Percentiles rank a stretch among this genome's conserved stretches.
These are phyloP conservation scores for Aythya baeri DNA, from an alignment of 2,113 vertebrate genomes.

Conservation along the genomic window DNA sequence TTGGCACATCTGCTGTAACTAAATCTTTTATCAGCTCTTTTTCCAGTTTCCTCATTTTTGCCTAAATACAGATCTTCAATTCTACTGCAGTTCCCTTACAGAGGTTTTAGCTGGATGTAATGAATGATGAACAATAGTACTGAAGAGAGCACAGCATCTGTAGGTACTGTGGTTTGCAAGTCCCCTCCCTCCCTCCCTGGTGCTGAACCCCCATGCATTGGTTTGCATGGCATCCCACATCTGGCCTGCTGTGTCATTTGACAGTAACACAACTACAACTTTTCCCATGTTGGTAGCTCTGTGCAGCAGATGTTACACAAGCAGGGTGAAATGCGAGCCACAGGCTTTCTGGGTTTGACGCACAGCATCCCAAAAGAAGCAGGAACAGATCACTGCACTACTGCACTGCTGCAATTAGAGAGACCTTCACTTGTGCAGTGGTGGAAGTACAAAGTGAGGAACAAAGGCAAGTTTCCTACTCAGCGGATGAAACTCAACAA, in stretches of 20 bases:
- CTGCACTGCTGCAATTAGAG: accelerated
- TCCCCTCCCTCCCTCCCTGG: no score
- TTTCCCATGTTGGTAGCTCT: neutral
- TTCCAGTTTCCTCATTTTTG: neutral
- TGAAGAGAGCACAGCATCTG: accelerated
- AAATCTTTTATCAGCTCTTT: neutral
- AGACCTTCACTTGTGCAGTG: neutral
- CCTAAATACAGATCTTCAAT: neutral
- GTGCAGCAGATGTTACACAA: neutral
- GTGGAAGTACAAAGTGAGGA: neutral
- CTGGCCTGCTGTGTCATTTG: neutral
- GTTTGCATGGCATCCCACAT: neutral
- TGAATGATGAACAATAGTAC: neutral
- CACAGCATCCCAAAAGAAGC: accelerated
- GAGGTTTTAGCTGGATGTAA: neutral
- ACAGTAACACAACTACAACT: neutral
- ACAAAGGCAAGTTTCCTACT: neutral
- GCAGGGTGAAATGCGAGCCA: accelerated
- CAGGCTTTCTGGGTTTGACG: accelerated
- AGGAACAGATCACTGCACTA: accelerated
- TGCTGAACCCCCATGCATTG: neutral
- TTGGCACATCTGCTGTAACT: neutral
- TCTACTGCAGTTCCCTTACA: neutral
- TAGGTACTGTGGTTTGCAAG: accelerated
- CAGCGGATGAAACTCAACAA: neutral